These are phyloP conservation scores for Eilema depressum DNA, from an alignment of 2,888 invertebrate species.

Conservation along the genomic window DNA sequence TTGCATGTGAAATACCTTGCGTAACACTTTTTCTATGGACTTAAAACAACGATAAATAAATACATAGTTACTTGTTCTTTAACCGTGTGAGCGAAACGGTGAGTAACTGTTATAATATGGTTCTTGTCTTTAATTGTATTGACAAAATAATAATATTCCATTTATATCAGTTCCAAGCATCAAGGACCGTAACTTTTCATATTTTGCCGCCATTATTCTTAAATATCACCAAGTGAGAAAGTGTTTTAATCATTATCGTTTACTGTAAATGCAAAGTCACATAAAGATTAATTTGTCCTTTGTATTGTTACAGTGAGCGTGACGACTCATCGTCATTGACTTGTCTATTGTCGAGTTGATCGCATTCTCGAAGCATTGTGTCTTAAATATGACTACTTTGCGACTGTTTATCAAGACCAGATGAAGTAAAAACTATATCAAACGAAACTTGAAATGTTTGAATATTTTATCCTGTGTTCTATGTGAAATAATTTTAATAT, in stretches of 20 bases:
- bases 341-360: conserved; percentile 4
- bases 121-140: neutral
- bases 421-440: neutral
- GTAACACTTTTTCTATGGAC: neutral
- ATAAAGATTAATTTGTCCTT: neutral
- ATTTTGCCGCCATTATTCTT: neutral
- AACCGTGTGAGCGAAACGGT: neutral
- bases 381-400: neutral
- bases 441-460: neutral
- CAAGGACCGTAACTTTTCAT: neutral
- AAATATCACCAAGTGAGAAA: neutral
- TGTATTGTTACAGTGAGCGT: neutral
- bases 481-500: neutral
- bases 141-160: neutral
- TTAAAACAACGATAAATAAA: neutral
- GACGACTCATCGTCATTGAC: neutral
- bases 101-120: neutral
- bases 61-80: neutral
- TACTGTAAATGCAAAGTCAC: neutral
- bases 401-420: neutral
- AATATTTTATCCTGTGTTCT: neutral
- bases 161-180: neutral
- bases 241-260: neutral
- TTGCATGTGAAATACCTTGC: neutral
- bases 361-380: neutral